Evolutionary conservation across 2,888 invertebrate species (phyloP), one percentile per base, ranked within the genome.

Genomic region (Drosophila mimetica): DNA sequence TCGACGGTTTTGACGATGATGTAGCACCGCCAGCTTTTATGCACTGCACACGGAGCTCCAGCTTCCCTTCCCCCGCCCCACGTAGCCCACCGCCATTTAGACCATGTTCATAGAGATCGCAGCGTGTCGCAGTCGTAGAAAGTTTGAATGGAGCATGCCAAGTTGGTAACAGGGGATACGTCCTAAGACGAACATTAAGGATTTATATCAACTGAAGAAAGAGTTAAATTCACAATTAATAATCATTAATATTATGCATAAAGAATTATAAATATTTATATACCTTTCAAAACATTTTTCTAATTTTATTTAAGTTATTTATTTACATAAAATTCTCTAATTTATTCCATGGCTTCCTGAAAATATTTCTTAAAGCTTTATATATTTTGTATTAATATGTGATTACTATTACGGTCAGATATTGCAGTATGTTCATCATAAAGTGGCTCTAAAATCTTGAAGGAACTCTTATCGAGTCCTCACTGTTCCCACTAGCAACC

Each of bases 1-100:
- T 84, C 82, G 86, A 79, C 81, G 86, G 75, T 64, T 70, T 79
- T 81, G 85, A 84, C 85, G 82, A 86, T 86, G 83, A 81, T 84
- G 84, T 84, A 84, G 86, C 86, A 84, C 81, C 84, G 22, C 54
- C 70, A 69, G 53, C 51, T 42, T 47, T 41, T 32, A 58, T 54
- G 48, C 58, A 52, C 54, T 53, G 53, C 36, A 51, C 47, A 37
- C 52, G 32, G 50, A 25, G 34, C 30, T 8, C 30, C 16, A 16
- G 5, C 28, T 20, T 13, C 9, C 6, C n/a, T 28, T 22, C 16
- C 13, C 16, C 34, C 36, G 8, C 18, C n/a, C 18, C 32, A n/a
- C 34, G 75, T 69, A 18, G 2, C 41, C 52, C 52, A 42, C 16
- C 36, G n/a, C 30, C 46, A 32, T 46, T 39, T 32, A n/a, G 46